Conservation (phyloP, 1,140 invertebrate genomes). For the Platyura marginata region DNA sequence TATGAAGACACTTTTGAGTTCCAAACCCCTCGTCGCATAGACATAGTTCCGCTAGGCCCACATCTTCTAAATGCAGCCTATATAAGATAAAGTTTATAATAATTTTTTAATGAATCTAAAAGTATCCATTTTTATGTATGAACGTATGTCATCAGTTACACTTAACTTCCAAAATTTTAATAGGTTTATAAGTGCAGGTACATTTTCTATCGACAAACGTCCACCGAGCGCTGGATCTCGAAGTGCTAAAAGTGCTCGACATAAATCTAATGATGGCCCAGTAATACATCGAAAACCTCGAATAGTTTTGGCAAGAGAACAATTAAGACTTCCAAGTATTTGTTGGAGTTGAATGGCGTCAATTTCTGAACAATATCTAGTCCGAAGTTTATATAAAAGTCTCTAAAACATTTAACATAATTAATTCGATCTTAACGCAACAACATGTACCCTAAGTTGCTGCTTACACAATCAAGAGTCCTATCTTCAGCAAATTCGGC, state of each 20-base stretch:
- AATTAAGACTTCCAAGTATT: constrained; percentile 24
- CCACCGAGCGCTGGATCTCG: constrained; percentile 46
- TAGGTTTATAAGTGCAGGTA: constrained; percentile 39
- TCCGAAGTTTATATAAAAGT: constrained; percentile 1
- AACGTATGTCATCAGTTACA: constrained; percentile 3
- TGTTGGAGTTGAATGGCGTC: constrained; percentile 40
- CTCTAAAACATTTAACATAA: neutral
- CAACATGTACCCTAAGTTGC: no score
- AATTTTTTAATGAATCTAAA: neutral
- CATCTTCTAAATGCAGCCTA: constrained; percentile 18
- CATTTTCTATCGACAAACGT: constrained; percentile 33
- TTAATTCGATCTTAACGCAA: neutral
- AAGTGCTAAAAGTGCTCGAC: constrained; percentile 46
- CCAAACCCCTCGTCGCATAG: constrained; percentile 21
- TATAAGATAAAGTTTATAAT: no score
- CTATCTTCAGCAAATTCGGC: constrained; percentile 36
- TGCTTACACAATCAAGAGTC: constrained; percentile 1
- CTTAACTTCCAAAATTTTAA: constrained; percentile 45
- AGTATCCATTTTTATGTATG: neutral
- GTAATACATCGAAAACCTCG: constrained; percentile 24
- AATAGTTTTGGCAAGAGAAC: neutral
- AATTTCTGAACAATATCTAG: constrained; percentile 33
- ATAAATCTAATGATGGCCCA: constrained; percentile 38
- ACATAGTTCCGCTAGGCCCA: constrained; percentile 36
- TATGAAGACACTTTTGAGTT: constrained; percentile 38